A percentile compares a stretch with the other conserved stretches of the same genome.
Conservation (phyloP, 2,113 vertebrate species). For the Salminus brasiliensis region DNA sequence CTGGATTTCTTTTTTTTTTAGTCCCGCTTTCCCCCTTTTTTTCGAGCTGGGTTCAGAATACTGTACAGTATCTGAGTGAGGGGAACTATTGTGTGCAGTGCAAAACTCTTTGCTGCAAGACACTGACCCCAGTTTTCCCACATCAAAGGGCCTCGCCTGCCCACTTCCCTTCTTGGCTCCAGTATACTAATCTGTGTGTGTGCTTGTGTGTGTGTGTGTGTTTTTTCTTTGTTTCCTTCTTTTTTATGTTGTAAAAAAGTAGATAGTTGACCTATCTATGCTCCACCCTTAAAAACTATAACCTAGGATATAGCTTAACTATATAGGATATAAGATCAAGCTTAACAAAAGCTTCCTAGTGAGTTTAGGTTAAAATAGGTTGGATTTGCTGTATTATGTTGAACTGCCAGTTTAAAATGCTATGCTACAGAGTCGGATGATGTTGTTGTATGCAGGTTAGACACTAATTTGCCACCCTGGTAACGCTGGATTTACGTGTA, state of each 20-base stretch:
- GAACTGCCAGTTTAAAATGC: neutral
- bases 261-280: neutral
- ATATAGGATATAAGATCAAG: too few relatives aligned
- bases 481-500: too few relatives aligned
- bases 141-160: constrained; percentile 75
- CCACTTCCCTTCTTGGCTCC: constrained; percentile 67
- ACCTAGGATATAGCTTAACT: too few relatives aligned
- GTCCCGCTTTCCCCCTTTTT: constrained; percentile 51
- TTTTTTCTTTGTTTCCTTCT: neutral
- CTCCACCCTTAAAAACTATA: neutral
- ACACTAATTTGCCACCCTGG: neutral
- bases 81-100: constrained; percentile 76
- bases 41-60: constrained; percentile 67
- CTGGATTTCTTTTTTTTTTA: constrained; percentile 54
- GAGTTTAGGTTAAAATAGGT: neutral
- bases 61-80: constrained; percentile 64
- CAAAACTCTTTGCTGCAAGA: constrained; percentile 76
- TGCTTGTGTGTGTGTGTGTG: constrained; percentile 1
- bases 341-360: neutral
- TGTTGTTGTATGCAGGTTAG: neutral
- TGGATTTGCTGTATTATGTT: too few relatives aligned
- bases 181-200: constrained; percentile 61
- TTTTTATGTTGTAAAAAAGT: neutral
- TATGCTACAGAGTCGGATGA: neutral
- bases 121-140: constrained; percentile 77